Evolutionary conservation across 2,888 invertebrate species (phyloP).

Genomic region (Nomada fucata): DNA sequence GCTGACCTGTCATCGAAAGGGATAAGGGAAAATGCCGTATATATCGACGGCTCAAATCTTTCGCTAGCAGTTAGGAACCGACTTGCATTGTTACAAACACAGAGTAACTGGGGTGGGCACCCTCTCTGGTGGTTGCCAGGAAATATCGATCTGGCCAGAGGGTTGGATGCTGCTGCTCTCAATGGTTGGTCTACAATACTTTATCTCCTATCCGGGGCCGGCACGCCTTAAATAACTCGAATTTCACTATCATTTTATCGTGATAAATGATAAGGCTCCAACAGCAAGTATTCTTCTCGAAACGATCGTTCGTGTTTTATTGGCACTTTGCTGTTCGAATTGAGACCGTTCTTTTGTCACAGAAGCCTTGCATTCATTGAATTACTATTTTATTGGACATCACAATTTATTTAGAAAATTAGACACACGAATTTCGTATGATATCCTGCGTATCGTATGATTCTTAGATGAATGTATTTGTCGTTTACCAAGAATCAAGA

Average conservation of each 20-base stretch:
- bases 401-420: too few species aligned
- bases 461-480: too few species aligned
- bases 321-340: not conserved
- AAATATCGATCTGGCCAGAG: conserved; percentile 82
- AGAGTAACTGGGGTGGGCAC: conserved; percentile 77
- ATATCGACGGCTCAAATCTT: conserved; percentile 63
- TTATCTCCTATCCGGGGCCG: conserved; percentile 74
- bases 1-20: not conserved
- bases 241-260: conserved; percentile 67
- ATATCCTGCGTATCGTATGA: too few species aligned
- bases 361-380: too few species aligned
- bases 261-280: conserved; percentile 17
- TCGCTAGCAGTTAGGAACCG: conserved; percentile 76
- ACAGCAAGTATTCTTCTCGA: not conserved
- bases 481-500: too few species aligned
- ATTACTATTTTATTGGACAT: not conserved
- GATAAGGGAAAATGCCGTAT: conserved; percentile 33
- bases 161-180: conserved; percentile 80
- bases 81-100: conserved; percentile 82
- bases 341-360: not conserved
- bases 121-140: conserved; percentile 82
- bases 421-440: too few species aligned
- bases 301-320: not conserved
- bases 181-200: conserved; percentile 72
- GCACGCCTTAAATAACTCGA: conserved; percentile 71